These are phyloP conservation scores for Geophilus truncorum DNA, from an alignment of 2,888 invertebrate genomes.

Conservation along the genomic window DNA sequence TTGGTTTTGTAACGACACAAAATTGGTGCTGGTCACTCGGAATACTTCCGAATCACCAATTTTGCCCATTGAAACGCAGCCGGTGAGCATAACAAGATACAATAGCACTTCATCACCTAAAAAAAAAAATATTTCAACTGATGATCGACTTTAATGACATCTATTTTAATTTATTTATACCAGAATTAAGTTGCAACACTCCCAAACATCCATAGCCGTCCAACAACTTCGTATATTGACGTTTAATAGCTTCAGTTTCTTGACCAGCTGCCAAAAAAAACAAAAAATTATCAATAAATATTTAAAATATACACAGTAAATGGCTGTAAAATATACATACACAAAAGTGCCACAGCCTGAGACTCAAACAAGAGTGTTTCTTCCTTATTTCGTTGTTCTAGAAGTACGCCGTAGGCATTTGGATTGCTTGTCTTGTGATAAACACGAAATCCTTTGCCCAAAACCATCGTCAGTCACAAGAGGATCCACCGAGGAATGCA, in stretches of 20 bases:
- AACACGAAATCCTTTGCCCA: constrained; percentile 88
- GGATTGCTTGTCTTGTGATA: constrained; percentile 81
- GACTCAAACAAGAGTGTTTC: constrained; percentile 87
- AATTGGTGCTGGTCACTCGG: constrained; percentile 85
- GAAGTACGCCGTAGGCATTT: constrained; percentile 79
- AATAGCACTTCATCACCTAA: constrained; percentile 69
- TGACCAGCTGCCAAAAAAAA: constrained; percentile 58
- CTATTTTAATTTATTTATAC: constrained; percentile 41
- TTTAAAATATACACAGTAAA: too few species aligned
- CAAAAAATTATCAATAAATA: too few species aligned
- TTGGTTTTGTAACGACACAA: constrained; percentile 64
- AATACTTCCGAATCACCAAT: constrained; percentile 92
- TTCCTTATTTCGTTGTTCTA: constrained; percentile 82
- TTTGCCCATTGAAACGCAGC: constrained; percentile 94
- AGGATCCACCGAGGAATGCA: too few species aligned
- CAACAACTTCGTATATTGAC: constrained; percentile 80
- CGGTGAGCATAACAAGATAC: constrained; percentile 88
- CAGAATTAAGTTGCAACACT: constrained; percentile 79
- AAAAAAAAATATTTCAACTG: constrained; percentile 32
- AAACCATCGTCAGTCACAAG: too few species aligned
- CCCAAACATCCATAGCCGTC: constrained; percentile 97
- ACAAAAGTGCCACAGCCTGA: constrained; percentile 78
- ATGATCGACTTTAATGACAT: too few species aligned
- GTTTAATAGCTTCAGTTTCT: constrained; percentile 83
- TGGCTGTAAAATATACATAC: too few species aligned